Conservation (phyloP, 2,888 invertebrate species). For the Tetanocera ferruginea region DNA sequence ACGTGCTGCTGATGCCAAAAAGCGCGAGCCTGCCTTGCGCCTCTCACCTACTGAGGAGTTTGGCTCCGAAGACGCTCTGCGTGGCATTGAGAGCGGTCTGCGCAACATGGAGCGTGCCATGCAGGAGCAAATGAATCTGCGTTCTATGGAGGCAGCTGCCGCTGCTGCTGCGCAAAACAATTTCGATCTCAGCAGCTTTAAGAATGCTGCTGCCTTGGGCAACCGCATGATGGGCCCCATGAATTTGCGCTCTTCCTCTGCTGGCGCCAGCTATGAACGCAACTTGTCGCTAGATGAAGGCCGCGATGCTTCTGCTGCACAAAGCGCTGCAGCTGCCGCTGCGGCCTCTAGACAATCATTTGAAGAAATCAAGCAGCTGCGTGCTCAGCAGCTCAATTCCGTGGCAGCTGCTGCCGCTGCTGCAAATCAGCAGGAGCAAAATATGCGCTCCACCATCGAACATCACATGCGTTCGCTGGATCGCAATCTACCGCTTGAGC, state of each 20-base stretch:
- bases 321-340: conserved; percentile 50
- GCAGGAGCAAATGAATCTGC: conserved; percentile 69
- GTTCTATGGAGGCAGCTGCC: conserved; percentile 64
- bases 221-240: conserved; percentile 57
- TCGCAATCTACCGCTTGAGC: conserved; percentile 68
- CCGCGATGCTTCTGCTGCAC: conserved; percentile 30
- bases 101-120: conserved; percentile 69
- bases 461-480: conserved; percentile 70
- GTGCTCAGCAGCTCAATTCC: conserved; percentile 61
- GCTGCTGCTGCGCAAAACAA: conserved; percentile 54
- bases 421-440: conserved; percentile 59
- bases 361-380: conserved; percentile 63
- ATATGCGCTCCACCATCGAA: conserved; percentile 67
- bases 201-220: conserved; percentile 55
- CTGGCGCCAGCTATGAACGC: conserved; percentile 60
- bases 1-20: conserved; percentile 50
- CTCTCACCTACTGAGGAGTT: conserved; percentile 68
- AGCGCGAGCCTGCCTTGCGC: conserved; percentile 46
- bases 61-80: conserved; percentile 69
- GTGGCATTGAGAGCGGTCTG: conserved; percentile 69
- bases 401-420: conserved; percentile 48
- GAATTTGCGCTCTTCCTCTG: conserved; percentile 54
- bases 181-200: conserved; percentile 61
- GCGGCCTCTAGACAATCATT: conserved; percentile 63
- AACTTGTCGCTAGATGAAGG: conserved; percentile 64